Evolutionary conservation across 1,140 invertebrate genomes (phyloP).

Genomic region (Chironomus tepperi): DNA sequence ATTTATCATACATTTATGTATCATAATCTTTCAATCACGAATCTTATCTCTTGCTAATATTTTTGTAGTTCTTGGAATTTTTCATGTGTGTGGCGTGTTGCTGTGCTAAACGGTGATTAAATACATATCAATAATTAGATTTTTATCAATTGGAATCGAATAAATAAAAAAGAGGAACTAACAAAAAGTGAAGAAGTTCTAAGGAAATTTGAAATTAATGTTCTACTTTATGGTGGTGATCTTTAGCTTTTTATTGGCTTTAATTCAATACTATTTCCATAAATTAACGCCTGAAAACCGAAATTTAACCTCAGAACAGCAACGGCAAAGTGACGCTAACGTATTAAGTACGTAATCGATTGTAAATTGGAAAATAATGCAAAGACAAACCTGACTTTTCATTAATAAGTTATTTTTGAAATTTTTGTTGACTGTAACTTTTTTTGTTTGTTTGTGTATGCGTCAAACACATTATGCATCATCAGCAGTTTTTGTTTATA

Average conservation of each 20-base stretch:
- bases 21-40: too few relatives aligned
- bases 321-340: not conserved
- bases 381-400: not conserved
- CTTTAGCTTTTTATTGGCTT: slow-evolving; percentile 1
- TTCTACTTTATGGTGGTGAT: not conserved
- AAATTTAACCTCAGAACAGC: slow-evolving; percentile 15
- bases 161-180: not conserved
- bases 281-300: not conserved
- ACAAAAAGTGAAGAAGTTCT: not conserved
- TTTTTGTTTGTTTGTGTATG: not conserved
- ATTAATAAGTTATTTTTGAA: not conserved
- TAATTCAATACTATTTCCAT: not conserved
- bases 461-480: not conserved
- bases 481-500: not conserved
- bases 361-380: not conserved
- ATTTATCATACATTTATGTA: too few relatives aligned
- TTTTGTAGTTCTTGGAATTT: not conserved
- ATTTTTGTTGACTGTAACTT: not conserved
- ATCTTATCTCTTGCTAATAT: not conserved
- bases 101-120: too few relatives aligned
- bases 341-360: not conserved
- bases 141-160: not conserved
- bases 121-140: not conserved
- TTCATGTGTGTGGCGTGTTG: not conserved
- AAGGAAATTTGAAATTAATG: not conserved